Evolutionary conservation across 2,888 invertebrate species (phyloP), one percentile per base, ranked within the genome.

Genomic region (Gymnoscelis rufifasciata): DNA sequence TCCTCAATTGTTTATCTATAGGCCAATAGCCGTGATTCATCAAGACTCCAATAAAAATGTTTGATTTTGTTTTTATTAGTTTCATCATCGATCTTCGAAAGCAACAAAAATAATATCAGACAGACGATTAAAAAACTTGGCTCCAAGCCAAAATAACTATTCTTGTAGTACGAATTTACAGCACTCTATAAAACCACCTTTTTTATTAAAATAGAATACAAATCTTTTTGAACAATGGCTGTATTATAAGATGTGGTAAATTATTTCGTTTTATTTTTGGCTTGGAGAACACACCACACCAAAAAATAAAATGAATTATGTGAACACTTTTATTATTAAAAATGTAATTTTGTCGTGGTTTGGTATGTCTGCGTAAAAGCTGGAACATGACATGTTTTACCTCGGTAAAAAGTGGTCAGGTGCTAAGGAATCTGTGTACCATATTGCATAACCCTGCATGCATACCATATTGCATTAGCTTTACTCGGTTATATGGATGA

Each of bases 91-190:
- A 35, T 1, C n/a, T 31, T 15, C 14, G 15, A 29, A 12, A 19
- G 29, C 36, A 41, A 26, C 11, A 37, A 43, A 15, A 29, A 10
- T n/a, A 12, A 2, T 33, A 19, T 23, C 13, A 4, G 7, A 35
- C 10, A 7, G 10, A 8, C 10, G 7, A 24, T 38, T 38, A 13
- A 33, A 33, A 43, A 38, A 27, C 10, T 23, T 73, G 73, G 73
- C 69, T 12, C 13, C 10, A 39, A 31, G 61, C 74, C 74, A 74
- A 60, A 51, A 51, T 54, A 57, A 62, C 67, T 65, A 68, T 65
- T 66, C 65, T 59, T 62, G 64, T 59, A 66, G 60, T 64, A 59
- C 58, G 57, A 57, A 68, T 71, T 69, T 71, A 72, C 69, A 52
- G 57, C 58, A 63, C 56, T 59, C 64, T 64, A 58, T 69, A 70